phyloP scores from a whole-genome alignment of 2,888 invertebrate genomes.

The Leptopilina drosophilae region DNA sequence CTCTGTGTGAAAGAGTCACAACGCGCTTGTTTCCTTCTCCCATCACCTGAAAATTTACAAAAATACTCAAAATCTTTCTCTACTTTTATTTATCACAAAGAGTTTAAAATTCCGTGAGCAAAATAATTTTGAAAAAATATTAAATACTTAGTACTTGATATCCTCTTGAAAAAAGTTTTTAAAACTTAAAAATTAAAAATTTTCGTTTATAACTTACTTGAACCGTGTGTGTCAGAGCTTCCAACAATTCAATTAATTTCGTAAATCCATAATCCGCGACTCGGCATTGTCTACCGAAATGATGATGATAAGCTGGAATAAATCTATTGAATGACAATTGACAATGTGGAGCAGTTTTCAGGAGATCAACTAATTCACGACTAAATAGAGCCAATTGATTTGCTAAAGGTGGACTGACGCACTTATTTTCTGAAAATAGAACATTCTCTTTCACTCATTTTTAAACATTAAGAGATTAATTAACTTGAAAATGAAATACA shows the following conservation, averaged over 20 bases:
- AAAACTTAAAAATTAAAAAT: too few relatives aligned
- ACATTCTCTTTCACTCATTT: not conserved
- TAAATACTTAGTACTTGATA: too few relatives aligned
- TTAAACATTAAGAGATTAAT: too few relatives aligned
- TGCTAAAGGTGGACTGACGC: constrained; percentile 83
- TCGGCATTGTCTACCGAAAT: constrained; percentile 96
- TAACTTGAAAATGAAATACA: too few relatives aligned
- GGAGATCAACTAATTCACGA: constrained; percentile 90
- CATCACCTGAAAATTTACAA: constrained; percentile 82
- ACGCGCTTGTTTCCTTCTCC: constrained; percentile 92
- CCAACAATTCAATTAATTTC: constrained; percentile 92
- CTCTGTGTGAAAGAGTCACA: constrained; percentile 91
- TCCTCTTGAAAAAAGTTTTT: too few relatives aligned
- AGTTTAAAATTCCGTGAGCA: too few relatives aligned
- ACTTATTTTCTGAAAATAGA: constrained; percentile 74
- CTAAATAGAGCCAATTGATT: constrained; percentile 89
- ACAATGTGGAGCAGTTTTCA: constrained; percentile 89
- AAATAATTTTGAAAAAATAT: too few relatives aligned
- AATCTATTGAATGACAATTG: constrained; percentile 91
- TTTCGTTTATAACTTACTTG: constrained; percentile 81
- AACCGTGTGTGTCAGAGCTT: constrained; percentile 91
- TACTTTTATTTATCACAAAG: too few relatives aligned
- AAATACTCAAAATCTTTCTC: not conserved
- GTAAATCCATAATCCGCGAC: constrained; percentile 98
- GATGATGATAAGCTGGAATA: constrained; percentile 97